phyloP scores from a whole-genome alignment of 2,888 invertebrate genomes.

The Ormyrus labotus region DNA sequence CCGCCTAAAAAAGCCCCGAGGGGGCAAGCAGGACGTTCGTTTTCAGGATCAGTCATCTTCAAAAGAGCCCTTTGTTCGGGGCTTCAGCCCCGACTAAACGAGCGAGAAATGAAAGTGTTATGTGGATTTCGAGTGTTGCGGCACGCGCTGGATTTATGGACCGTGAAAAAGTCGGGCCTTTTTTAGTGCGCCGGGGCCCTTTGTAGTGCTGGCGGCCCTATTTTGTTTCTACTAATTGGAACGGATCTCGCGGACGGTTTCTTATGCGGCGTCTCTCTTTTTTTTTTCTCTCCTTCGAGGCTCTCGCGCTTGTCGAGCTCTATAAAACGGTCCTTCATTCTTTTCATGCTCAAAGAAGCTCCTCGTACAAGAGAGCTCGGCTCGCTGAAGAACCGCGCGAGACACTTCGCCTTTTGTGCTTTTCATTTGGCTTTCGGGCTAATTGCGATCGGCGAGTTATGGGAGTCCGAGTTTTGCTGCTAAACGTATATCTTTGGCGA shows the following conservation, averaged over 20 bases:
- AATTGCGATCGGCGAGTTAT: too few relatives aligned
- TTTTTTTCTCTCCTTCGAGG: too few relatives aligned
- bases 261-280: too few relatives aligned
- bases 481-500: too few relatives aligned
- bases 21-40: background rate
- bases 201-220: slow-evolving; percentile 10
- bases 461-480: too few relatives aligned
- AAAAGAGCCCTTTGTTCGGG: background rate
- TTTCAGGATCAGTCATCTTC: slow-evolving; percentile 1
- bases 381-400: too few relatives aligned
- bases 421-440: too few relatives aligned
- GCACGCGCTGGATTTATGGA: slow-evolving; percentile 32
- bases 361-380: too few relatives aligned
- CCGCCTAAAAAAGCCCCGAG: background rate
- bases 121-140: slow-evolving; percentile 17
- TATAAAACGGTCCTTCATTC: too few relatives aligned
- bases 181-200: background rate
- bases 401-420: too few relatives aligned
- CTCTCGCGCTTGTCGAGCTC: too few relatives aligned
- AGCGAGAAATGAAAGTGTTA: slow-evolving; percentile 24
- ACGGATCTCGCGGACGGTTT: slow-evolving; percentile 10
- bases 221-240: slow-evolving; percentile 53
- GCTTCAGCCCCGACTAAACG: background rate
- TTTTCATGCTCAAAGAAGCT: too few relatives aligned
- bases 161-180: slow-evolving; percentile 35